Evolutionary conservation across 1,140 invertebrate species (phyloP).

Genomic region (Brevipalpus yothersi): DNA sequence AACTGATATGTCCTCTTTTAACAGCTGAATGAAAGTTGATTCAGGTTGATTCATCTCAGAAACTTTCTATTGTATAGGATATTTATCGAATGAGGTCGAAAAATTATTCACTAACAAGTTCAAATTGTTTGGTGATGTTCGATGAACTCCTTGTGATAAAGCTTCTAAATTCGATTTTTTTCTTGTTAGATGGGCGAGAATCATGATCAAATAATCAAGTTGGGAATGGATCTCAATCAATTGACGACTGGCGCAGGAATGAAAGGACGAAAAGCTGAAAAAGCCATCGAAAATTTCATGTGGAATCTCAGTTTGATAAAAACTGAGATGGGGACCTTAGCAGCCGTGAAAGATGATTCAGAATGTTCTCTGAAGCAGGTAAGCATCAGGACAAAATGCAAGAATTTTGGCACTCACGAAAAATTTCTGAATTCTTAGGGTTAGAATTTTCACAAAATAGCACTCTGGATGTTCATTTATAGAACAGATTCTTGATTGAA

Average conservation of each 20-base stretch:
- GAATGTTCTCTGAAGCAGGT: conserved; percentile 12
- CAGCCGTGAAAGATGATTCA: conserved; percentile 10
- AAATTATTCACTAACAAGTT: neutral
- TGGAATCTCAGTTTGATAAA: conserved; percentile 14
- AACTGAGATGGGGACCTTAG: conserved; percentile 11
- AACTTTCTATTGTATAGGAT: no score
- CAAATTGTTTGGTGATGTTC: neutral
- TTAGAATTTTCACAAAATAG: neutral
- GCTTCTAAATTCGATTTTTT: neutral
- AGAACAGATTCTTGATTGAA: neutral
- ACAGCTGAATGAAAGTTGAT: no score
- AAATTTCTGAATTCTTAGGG: neutral
- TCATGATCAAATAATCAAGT: conserved; percentile 7
- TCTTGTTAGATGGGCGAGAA: conserved; percentile 8
- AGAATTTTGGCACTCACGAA: neutral
- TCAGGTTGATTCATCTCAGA: no score
- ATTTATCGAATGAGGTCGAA: no score
- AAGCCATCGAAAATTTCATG: conserved; percentile 13
- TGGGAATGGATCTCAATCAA: conserved; percentile 3
- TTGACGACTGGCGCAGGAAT: conserved; percentile 3
- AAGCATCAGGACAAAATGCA: conserved; percentile 1
- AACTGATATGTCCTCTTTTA: no score
- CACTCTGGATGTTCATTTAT: no score
- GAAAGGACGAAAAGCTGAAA: conserved; percentile 13
- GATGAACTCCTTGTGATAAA: neutral